Percentiles rank a stretch among this genome's conserved stretches.
These are phyloP conservation scores for Timema cristinae DNA, from an alignment of 2,888 invertebrate species.

Conservation along the genomic window DNA sequence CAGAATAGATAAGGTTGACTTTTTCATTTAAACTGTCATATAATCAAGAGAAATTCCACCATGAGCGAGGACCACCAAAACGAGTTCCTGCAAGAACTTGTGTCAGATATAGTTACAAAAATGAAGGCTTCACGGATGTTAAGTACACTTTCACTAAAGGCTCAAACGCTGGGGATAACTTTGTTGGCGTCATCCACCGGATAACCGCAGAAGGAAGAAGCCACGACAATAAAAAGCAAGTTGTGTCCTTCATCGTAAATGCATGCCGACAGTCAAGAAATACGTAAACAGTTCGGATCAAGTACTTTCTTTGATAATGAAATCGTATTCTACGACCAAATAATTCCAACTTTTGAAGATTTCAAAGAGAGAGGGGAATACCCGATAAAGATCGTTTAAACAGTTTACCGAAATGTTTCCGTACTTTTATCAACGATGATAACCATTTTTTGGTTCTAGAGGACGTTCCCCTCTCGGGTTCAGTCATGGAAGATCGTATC, in stretches of 20 bases:
- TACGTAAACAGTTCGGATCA: slow-evolving; percentile 11
- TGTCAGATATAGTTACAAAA: too few relatives aligned
- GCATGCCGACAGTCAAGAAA: slow-evolving; percentile 13
- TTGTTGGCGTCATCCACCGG: slow-evolving; percentile 19
- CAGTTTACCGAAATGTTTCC: not conserved
- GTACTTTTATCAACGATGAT: not conserved
- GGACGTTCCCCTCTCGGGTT: slow-evolving; percentile 31
- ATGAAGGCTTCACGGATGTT: slow-evolving; percentile 1
- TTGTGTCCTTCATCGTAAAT: slow-evolving; percentile 20
- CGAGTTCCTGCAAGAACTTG: too few relatives aligned
- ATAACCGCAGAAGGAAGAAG: slow-evolving; percentile 3
- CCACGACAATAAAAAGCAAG: not conserved
- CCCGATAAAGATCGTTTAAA: not conserved
- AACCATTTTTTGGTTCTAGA: slow-evolving; percentile 29
- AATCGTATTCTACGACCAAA: slow-evolving; percentile 21
- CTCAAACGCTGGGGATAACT: slow-evolving; percentile 22
- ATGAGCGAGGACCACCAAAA: too few relatives aligned
- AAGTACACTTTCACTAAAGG: not conserved
- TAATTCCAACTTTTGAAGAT: slow-evolving; percentile 10
- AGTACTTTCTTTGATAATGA: slow-evolving; percentile 20
- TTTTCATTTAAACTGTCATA: too few relatives aligned
- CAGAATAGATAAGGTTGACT: too few relatives aligned
- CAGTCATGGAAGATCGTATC: slow-evolving; percentile 30
- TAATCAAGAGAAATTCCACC: too few relatives aligned
- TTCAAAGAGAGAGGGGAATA: slow-evolving; percentile 10